Evolutionary conservation across 1,140 invertebrate species (phyloP), one percentile per base, ranked within the genome.

Genomic region (Anoplophora glabripennis): DNA sequence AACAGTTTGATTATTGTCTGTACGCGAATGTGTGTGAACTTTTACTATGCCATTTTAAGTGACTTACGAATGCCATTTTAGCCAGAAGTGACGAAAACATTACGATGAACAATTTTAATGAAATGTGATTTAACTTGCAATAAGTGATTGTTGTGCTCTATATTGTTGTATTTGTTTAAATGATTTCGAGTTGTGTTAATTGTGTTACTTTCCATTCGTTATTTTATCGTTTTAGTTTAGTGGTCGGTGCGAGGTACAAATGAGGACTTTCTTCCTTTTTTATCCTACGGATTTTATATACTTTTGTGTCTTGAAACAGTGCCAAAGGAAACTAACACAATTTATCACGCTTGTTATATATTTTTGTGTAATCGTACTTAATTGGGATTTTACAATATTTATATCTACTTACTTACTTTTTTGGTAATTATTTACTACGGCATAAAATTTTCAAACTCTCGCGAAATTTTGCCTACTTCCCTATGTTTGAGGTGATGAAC

Each of bases 51-150:
- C 46, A 47, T 46, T 58, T 49, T 53, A 38, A 45, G 42, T 46
- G 18, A 45, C n/a, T 49, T 54, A 47, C 57, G 35, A 52, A 47
- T 64, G 62, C 62, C 62, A 64, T 64, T 64, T n/a, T 57, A 54
- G 45, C 53, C 38, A 36, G 42, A 53, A 56, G 53, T 61, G 57
- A 45, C 51, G 44, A 56, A 42, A 44, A 64, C 53, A 57, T 54
- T 55, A 51, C 55, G 35, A 64, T 52, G 61, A 65, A 59, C 56
- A 54, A 54, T 59, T 65, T 53, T 41, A 63, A 62, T 53, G 38
- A 66, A 68, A 68, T 70, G 66, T 70, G 68, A 70, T 70, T 70
- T 66, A 61, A 46, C 64, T 68, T 70, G 68, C 68, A 70, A 70
- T 70, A 70, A 64, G 58, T 63, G 59, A 59, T 68, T 68, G 66